Evolutionary conservation across 1,140 invertebrate species (phyloP), one percentile per base, ranked within the genome.

Genomic region (Zaprionus davidi): DNA sequence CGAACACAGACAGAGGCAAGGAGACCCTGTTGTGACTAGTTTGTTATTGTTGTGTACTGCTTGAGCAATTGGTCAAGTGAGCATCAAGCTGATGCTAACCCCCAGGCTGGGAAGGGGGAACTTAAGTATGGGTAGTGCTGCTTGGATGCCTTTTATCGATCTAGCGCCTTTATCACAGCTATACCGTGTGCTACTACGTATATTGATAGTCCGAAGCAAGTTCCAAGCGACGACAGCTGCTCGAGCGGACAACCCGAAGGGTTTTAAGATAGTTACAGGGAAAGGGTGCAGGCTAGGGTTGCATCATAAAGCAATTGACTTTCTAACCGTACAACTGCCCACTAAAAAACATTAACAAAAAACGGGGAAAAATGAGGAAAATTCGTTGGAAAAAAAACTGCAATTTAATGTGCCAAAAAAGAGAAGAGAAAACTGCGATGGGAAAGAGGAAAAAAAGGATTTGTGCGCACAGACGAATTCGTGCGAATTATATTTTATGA

Each of bases 271-370:
- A 56, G 31, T 9, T 41, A n/a, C 5, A n/a, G n/a, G 7, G 41
- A 46, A 13, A 26, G 53, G 53, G 53, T 26, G 22, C 22, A 13
- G 36, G 34, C 5, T 56, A 26, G 36, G 67, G 51, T 62, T 63
- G 31, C 63, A 62, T 75, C 79, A 84, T 88, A 88, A 87, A 87
- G 28, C 84, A 87, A 87, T 87, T 88, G 81, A 90, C 85, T 88
- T 88, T 71, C 63, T 84, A 82, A 86, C 69, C 71, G 62, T 79
- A 59, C 51, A 67, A 70, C 57, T 57, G 71, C 53, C 31, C 59
- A 75, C 72, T 64, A 71, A 64, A 51, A 46, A 51, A 62, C 63
- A 72, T 72, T 73, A 56, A 65, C 67, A 74, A 70, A 74, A 41
- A 20, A 62, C 55, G 56, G 56, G 44, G 57, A 83, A 82, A 71